Evolutionary conservation across 2,888 invertebrate genomes (phyloP).

Genomic region (Idaea biselata): DNA sequence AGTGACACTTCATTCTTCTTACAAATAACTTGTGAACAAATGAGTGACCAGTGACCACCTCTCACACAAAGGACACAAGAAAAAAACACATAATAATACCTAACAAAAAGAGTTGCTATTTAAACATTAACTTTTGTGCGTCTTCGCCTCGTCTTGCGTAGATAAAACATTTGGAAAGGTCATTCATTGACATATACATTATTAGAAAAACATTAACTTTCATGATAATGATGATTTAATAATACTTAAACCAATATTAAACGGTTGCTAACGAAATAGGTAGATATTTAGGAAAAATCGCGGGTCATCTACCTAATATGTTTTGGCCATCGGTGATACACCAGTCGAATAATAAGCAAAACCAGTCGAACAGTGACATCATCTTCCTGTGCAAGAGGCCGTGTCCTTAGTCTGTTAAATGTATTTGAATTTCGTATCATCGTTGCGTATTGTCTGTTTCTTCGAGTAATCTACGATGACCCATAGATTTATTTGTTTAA

Average conservation of each 20-base stretch:
- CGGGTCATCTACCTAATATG: slow-evolving; percentile 49
- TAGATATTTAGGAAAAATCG: slow-evolving; percentile 23
- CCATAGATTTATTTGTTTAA: background rate
- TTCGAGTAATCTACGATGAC: background rate
- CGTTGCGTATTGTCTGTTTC: slow-evolving; percentile 6
- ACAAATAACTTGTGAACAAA: background rate
- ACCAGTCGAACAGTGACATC: slow-evolving; percentile 78
- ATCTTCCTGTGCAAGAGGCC: slow-evolving; percentile 71
- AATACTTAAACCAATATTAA: background rate
- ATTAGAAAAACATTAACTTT: background rate
- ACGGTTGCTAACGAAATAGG: slow-evolving; percentile 1
- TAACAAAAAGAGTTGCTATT: background rate
- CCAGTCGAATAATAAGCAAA: slow-evolving; percentile 71
- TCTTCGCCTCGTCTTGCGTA: background rate
- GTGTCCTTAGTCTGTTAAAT: slow-evolving; percentile 56
- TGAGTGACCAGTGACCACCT: background rate
- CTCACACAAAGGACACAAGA: background rate
- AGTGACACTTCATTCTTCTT: background rate
- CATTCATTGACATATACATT: background rate
- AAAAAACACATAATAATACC: background rate
- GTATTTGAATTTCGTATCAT: background rate
- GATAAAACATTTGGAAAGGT: background rate
- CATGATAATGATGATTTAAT: background rate
- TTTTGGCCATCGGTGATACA: slow-evolving; percentile 54
- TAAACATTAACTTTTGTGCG: background rate